These are phyloP conservation scores for Garrulus glandarius DNA, from an alignment of 2,797 vertebrate genomes.

Conservation along the genomic window DNA sequence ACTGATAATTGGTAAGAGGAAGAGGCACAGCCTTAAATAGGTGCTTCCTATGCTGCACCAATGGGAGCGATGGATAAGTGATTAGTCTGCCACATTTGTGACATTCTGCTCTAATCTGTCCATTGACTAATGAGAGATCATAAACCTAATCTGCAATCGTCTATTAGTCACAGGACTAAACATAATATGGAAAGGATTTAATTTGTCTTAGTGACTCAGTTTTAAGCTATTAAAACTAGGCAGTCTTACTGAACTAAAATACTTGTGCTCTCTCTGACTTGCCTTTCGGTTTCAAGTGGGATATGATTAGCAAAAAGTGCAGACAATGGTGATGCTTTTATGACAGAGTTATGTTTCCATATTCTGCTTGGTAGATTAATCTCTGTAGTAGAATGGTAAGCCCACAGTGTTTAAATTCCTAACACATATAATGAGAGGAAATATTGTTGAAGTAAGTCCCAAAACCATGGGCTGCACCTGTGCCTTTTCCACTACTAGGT, in stretches of 20 bases:
- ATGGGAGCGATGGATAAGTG: background rate
- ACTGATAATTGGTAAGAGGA: background rate
- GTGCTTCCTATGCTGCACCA: background rate
- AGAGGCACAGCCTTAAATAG: background rate
- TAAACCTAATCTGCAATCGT: background rate
- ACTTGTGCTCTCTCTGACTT: background rate
- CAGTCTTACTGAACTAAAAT: background rate
- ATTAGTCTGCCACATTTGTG: background rate
- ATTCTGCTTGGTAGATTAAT: background rate
- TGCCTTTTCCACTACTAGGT: background rate
- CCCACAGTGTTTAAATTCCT: background rate
- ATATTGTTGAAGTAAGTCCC: background rate
- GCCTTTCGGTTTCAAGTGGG: background rate
- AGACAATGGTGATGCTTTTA: background rate
- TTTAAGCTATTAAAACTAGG: background rate
- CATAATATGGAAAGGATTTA: background rate
- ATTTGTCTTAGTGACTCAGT: background rate
- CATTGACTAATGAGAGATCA: background rate
- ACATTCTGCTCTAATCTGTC: conserved; percentile 5
- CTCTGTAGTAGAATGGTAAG: background rate
- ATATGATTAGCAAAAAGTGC: background rate
- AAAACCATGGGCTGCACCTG: background rate
- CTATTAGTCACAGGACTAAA: conserved; percentile 11
- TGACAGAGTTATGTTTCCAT: background rate
- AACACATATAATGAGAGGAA: background rate